Percentiles rank a stretch among this genome's conserved stretches.
phyloP scores from a whole-genome alignment of 2,797 vertebrate genomes.

The Spinus olivaceus region DNA sequence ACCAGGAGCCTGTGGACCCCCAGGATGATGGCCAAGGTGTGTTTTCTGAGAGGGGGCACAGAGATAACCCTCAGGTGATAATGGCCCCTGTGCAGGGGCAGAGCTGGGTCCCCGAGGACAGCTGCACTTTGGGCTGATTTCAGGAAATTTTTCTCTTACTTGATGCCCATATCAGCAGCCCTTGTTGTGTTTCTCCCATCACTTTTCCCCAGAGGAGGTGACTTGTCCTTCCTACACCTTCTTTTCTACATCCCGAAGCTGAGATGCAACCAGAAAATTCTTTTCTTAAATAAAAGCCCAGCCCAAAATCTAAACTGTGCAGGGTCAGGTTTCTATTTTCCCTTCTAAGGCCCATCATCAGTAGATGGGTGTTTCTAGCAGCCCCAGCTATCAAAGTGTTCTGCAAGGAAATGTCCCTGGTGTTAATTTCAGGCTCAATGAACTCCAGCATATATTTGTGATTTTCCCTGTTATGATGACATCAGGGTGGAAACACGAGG shows the following conservation, averaged over 20 bases:
- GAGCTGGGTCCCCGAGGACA: neutral
- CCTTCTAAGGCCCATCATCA: neutral
- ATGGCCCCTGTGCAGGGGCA: neutral
- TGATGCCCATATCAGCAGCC: neutral
- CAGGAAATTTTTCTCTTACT: neutral
- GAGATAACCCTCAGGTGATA: neutral
- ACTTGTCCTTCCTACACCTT: neutral
- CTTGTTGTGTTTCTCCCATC: accelerated
- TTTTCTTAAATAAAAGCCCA: neutral
- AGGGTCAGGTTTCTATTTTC: neutral
- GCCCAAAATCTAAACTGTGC: neutral
- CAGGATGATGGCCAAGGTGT: neutral
- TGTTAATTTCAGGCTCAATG: conserved; percentile 20
- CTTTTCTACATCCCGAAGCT: neutral
- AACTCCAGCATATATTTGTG: conserved; percentile 4
- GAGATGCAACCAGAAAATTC: neutral
- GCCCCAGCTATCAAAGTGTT: neutral
- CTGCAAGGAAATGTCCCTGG: neutral
- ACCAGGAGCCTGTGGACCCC: accelerated
- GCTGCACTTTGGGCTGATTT: neutral
- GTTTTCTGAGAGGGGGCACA: accelerated
- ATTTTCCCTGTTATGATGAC: neutral
- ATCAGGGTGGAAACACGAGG: neutral
- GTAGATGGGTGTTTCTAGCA: neutral
- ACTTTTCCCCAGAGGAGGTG: neutral